A percentile compares a stretch with the other conserved stretches of the same genome.
Conservation (phyloP, 2,113 vertebrate genomes). For the Zosterops lateralis region DNA sequence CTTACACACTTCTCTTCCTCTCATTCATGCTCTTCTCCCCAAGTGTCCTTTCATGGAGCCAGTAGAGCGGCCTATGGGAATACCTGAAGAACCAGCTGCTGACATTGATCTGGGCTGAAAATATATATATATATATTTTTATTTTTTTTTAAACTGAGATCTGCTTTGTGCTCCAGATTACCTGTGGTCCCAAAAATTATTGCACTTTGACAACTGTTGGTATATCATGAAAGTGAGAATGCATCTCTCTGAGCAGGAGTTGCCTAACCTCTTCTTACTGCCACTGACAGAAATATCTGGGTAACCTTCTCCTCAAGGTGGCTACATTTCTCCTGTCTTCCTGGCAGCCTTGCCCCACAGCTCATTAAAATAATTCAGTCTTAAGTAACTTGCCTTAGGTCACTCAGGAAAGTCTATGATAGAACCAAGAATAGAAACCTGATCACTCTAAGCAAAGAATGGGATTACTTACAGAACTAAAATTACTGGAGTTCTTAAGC, state of each 20-base stretch:
- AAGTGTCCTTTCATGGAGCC: background rate
- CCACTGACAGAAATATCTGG: background rate
- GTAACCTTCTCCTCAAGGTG: background rate
- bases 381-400: slow-evolving; percentile 57
- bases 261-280: background rate
- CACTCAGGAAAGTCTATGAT: slow-evolving; percentile 39
- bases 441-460: slow-evolving; percentile 59
- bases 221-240: background rate
- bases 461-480: slow-evolving; percentile 58
- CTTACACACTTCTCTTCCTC: background rate
- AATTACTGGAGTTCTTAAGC: slow-evolving; percentile 24
- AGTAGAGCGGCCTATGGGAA: background rate
- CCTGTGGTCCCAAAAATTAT: background rate
- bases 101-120: background rate
- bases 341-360: background rate
- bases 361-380: slow-evolving; percentile 56
- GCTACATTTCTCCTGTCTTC: background rate
- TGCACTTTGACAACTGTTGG: background rate
- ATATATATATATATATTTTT: background rate
- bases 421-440: slow-evolving; percentile 60
- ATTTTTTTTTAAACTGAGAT: background rate
- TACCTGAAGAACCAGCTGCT: background rate
- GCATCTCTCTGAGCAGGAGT: background rate
- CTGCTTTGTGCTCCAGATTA: background rate
- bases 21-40: background rate